phyloP scores from a whole-genome alignment of 2,888 invertebrate species.

The Erannis defoliaria region DNA sequence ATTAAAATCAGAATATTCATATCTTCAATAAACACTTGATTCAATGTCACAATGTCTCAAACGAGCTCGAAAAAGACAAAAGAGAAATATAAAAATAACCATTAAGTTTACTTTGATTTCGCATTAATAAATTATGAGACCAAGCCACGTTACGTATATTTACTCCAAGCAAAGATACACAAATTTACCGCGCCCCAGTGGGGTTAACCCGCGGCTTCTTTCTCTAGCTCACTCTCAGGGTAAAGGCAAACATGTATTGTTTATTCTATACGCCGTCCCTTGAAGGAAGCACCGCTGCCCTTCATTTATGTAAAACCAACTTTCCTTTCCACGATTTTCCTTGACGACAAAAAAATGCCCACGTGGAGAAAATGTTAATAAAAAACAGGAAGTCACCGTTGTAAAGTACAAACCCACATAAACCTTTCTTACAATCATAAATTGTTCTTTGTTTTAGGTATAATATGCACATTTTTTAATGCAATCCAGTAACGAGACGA shows the following conservation, averaged over 20 bases:
- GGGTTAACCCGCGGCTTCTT: slow-evolving; percentile 41
- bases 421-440: slow-evolving; percentile 1
- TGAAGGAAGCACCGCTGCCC: slow-evolving; percentile 34
- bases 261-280: slow-evolving; percentile 39
- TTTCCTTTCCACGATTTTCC: slow-evolving; percentile 39
- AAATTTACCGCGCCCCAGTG: slow-evolving; percentile 44
- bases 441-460: no score
- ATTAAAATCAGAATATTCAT: no score
- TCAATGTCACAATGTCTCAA: background rate
- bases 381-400: slow-evolving; percentile 3
- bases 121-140: slow-evolving; percentile 34
- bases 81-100: background rate
- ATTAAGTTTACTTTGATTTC: slow-evolving; percentile 17
- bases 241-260: slow-evolving; percentile 42
- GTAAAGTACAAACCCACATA: background rate
- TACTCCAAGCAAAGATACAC: slow-evolving; percentile 45
- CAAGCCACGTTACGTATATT: slow-evolving; percentile 35
- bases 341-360: slow-evolving; percentile 19
- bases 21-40: no score
- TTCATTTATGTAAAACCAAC: slow-evolving; percentile 42
- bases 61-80: background rate
- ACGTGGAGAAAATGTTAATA: slow-evolving; percentile 26
- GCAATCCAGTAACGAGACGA: no score
- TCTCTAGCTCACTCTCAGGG: slow-evolving; percentile 44
- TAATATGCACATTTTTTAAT: no score